Conservation (phyloP, 2,888 invertebrate species). For the Acanthoscelides obtectus region DNA sequence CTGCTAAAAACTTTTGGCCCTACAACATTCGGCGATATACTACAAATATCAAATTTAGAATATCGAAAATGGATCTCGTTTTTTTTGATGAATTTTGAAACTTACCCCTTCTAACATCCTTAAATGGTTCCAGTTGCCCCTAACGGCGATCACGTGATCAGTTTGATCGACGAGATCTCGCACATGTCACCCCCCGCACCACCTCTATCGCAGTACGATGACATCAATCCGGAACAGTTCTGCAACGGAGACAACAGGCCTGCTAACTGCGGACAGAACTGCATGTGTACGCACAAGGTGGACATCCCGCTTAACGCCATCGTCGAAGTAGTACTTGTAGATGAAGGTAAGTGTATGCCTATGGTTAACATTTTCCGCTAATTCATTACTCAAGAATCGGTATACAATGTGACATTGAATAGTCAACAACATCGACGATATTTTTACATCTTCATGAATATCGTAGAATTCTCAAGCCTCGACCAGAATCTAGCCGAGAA, state of each 20-base stretch:
- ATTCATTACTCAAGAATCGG: no score
- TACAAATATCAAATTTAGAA: no score
- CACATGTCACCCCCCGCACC: constrained; percentile 82
- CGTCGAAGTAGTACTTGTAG: constrained; percentile 86
- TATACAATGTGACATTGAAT: no score
- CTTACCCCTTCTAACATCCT: neutral
- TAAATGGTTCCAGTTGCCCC: constrained; percentile 66
- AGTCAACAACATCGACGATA: no score
- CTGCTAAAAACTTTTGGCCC: no score
- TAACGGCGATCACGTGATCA: constrained; percentile 80
- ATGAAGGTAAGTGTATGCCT: constrained; percentile 70
- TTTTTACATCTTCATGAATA: no score
- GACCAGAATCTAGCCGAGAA: no score
- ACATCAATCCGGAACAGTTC: constrained; percentile 81
- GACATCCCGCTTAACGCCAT: constrained; percentile 84
- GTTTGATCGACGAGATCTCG: constrained; percentile 85
- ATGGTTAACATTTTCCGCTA: no score
- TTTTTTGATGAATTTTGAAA: no score
- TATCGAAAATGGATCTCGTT: no score
- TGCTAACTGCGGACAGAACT: constrained; percentile 78
- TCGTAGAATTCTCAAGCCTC: no score
- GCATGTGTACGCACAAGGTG: constrained; percentile 87
- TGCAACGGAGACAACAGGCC: constrained; percentile 88
- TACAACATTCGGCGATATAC: no score
- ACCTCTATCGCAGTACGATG: constrained; percentile 78